These are phyloP conservation scores for Ligdia adustata DNA, from an alignment of 2,888 invertebrate genomes.

Conservation along the genomic window DNA sequence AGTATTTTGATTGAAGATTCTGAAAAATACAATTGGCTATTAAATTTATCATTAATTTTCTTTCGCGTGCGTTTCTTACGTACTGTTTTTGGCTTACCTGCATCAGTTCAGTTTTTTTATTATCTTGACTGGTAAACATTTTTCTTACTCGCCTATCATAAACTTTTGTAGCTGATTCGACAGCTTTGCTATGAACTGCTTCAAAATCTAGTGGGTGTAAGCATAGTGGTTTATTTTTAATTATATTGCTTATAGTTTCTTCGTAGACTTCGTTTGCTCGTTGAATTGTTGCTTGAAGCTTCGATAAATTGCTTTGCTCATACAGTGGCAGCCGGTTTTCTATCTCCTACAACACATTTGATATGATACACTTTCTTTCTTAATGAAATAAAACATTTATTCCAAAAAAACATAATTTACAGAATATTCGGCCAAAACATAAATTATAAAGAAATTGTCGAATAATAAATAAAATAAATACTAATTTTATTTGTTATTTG, in stretches of 20 bases:
- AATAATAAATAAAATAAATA: background rate
- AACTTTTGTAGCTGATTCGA: background rate
- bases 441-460: background rate
- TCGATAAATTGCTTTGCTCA: conserved; percentile 7
- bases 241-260: background rate
- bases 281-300: background rate
- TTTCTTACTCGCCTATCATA: conserved; percentile 1
- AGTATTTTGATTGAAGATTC: background rate
- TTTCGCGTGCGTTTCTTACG: too few species aligned
- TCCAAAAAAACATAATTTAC: background rate
- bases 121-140: conserved; percentile 1
- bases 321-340: background rate
- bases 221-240: conserved; percentile 7
- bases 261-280: conserved; percentile 5
- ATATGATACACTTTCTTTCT: background rate
- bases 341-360: background rate
- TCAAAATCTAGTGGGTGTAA: conserved; percentile 12
- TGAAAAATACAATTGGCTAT: conserved; percentile 4
- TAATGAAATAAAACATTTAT: background rate
- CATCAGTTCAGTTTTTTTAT: background rate
- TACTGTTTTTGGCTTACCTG: background rate
- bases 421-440: background rate
- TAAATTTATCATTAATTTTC: background rate
- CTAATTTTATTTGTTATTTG: background rate
- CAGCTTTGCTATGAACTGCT: background rate